Conservation (phyloP, 1,140 invertebrate genomes). For the Neodiprion fabricii region DNA sequence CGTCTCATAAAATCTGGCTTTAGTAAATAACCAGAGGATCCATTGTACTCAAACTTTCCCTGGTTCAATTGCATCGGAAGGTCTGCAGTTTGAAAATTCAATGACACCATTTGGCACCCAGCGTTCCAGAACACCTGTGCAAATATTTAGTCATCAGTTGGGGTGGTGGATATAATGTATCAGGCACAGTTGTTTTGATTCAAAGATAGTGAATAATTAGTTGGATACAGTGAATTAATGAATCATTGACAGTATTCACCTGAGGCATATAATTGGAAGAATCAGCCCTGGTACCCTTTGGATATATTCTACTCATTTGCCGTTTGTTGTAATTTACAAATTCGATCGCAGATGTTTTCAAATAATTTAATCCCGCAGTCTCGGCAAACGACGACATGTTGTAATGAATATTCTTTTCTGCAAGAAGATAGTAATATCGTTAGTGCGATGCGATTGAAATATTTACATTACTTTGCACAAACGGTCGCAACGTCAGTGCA, state of each 20-base stretch:
- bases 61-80: slow-evolving; percentile 99
- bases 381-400: slow-evolving; percentile 99
- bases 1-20: slow-evolving; percentile 99
- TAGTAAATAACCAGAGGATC: slow-evolving; percentile 93
- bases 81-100: slow-evolving; percentile 99
- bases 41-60: slow-evolving; percentile 99
- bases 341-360: slow-evolving; percentile 96
- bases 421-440: slow-evolving; percentile 37
- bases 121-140: slow-evolving; percentile 89
- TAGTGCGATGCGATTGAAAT: not conserved
- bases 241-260: slow-evolving; percentile 60
- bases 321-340: slow-evolving; percentile 99
- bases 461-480: not conserved
- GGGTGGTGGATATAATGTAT: slow-evolving; percentile 24
- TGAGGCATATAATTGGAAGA: slow-evolving; percentile 99
- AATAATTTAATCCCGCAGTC: slow-evolving; percentile 90
- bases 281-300: slow-evolving; percentile 97
- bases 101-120: slow-evolving; percentile 96
- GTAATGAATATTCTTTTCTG: slow-evolving; percentile 94
- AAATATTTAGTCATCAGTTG: slow-evolving; percentile 25
- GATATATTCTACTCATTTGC: slow-evolving; percentile 98
- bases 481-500: no score
- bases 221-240: no score
- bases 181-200: slow-evolving; percentile 11
- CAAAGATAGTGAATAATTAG: not conserved